Conservation (phyloP, 2,797 vertebrate species). For the Chaenodraco wilsoni region DNA sequence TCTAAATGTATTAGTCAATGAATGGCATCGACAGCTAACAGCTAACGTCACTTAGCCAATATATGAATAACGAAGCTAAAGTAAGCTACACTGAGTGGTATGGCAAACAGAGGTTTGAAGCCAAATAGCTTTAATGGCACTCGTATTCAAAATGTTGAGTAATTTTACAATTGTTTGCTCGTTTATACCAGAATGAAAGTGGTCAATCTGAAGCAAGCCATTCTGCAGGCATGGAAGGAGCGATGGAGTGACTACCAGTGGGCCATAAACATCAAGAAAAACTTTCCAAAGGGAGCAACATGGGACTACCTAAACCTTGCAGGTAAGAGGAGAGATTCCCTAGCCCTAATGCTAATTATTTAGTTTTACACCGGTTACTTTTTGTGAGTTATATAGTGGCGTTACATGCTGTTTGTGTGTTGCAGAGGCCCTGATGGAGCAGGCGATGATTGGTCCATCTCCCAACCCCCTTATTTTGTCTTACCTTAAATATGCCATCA, state of each 20-base stretch:
- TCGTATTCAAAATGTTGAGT: background rate
- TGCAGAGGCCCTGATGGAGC: constrained; percentile 95
- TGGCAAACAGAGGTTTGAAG: background rate
- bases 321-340: constrained; percentile 78
- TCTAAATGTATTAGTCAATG: background rate
- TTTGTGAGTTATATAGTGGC: background rate
- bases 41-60: constrained; percentile 41
- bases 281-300: constrained; percentile 94
- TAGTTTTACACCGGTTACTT: background rate
- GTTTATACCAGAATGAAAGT: constrained; percentile 88
- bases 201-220: constrained; percentile 96
- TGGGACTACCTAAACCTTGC: constrained; percentile 97
- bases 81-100: background rate
- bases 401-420: constrained; percentile 17
- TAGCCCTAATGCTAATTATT: background rate
- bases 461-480: constrained; percentile 97
- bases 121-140: background rate
- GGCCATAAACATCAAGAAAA: constrained; percentile 98
- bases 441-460: constrained; percentile 96
- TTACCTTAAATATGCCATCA: constrained; percentile 97
- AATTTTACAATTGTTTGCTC: constrained; percentile 6
- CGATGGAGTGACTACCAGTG: constrained; percentile 97
- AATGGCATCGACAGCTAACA: constrained; percentile 35
- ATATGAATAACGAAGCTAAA: background rate
- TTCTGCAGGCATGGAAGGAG: constrained; percentile 98